Evolutionary conservation across 2,113 vertebrate species (phyloP).

Genomic region (Microcebus tavaratra): DNA sequence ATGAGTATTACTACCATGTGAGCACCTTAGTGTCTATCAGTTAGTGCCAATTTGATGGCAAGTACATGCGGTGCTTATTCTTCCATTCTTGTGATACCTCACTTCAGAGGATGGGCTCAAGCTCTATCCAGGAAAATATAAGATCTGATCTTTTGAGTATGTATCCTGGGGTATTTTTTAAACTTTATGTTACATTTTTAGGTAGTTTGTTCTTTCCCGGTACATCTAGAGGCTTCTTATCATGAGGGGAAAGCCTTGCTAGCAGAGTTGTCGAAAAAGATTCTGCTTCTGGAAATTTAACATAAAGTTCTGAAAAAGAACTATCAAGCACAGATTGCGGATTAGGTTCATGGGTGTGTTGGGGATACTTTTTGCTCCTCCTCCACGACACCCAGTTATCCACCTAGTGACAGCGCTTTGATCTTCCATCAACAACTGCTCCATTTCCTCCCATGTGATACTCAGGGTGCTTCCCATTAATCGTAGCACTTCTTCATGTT

Average conservation of each 20-base stretch:
- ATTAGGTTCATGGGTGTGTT: background rate
- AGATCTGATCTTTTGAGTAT: no score
- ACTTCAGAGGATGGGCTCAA: no score
- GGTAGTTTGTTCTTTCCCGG: no score
- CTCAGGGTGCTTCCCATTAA: conserved; percentile 91
- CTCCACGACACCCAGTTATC: background rate
- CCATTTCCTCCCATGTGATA: conserved; percentile 87
- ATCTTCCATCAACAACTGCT: conserved; percentile 68
- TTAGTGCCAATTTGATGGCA: no score
- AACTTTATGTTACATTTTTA: no score
- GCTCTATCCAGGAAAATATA: no score
- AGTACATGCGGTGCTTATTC: no score
- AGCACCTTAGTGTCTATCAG: no score
- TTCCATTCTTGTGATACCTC: no score
- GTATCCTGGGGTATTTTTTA: no score
- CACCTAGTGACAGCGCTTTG: background rate
- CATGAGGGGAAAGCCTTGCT: conserved; percentile 86
- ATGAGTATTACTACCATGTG: no score
- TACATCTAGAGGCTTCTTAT: conserved; percentile 43
- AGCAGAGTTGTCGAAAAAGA: conserved; percentile 87
- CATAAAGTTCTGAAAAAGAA: background rate
- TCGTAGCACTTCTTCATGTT: conserved; percentile 88
- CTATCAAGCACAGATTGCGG: background rate
- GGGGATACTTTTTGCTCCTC: background rate
- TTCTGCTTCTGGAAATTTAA: conserved; percentile 87